phyloP scores from a whole-genome alignment of 92 coral and sea anemone species.

The Desmophyllum pertusum region DNA sequence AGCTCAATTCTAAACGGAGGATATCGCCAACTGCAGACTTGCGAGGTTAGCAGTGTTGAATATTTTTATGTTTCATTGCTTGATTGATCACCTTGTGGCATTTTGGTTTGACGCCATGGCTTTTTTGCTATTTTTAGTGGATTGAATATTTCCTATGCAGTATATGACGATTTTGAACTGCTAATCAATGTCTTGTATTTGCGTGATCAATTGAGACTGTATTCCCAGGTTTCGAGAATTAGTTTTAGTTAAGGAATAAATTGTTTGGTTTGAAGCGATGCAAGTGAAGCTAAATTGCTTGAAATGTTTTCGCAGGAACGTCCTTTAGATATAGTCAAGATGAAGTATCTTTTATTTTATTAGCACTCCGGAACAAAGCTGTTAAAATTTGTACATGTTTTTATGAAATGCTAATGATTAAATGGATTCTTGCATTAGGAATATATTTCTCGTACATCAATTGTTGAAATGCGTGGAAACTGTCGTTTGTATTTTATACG shows the following conservation, averaged over 20 bases:
- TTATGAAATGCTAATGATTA: background rate
- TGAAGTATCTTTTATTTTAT: background rate
- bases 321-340: background rate
- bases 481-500: background rate
- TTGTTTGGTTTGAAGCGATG: background rate
- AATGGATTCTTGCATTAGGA: background rate
- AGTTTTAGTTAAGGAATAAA: background rate
- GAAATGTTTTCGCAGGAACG: background rate
- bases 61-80: background rate
- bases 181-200: background rate
- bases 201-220: background rate
- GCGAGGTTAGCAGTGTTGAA: slow-evolving; percentile 13
- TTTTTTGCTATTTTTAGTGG: background rate
- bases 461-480: background rate
- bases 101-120: background rate
- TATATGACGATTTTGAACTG: background rate
- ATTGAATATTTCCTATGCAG: background rate
- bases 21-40: background rate
- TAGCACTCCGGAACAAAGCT: background rate
- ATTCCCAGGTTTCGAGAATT: background rate
- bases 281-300: background rate
- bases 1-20: slow-evolving; percentile 26
- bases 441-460: background rate
- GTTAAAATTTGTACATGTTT: background rate
- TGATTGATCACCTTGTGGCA: background rate